Conservation (phyloP, 2,797 vertebrate species). For the Chelon labrosus region DNA sequence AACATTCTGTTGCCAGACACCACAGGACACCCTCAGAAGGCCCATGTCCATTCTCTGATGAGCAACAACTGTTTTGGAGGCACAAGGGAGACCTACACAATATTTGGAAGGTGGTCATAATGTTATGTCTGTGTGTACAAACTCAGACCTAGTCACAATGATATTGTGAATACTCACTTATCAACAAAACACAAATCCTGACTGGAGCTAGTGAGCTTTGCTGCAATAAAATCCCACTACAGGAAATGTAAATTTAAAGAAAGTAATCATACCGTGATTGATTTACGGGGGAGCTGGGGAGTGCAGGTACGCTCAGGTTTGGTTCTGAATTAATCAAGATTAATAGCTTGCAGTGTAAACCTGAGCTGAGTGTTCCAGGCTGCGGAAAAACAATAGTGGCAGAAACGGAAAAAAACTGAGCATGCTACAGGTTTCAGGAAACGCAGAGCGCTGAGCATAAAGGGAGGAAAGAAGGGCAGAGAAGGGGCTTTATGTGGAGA, state of each 20-base stretch:
- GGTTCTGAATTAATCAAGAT: slow-evolving; percentile 50
- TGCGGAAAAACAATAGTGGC: slow-evolving; percentile 9
- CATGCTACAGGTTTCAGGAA: slow-evolving; percentile 31
- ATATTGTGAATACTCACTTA: background rate
- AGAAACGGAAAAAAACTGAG: slow-evolving; percentile 10
- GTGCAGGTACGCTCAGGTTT: slow-evolving; percentile 23
- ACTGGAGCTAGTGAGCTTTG: background rate
- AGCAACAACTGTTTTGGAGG: too few species aligned
- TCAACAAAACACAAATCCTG: slow-evolving; percentile 12
- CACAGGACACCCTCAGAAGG: too few species aligned
- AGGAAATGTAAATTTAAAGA: slow-evolving; percentile 25
- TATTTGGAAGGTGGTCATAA: too few species aligned
- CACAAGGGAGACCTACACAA: too few species aligned
- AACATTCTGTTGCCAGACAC: too few species aligned
- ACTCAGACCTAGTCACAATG: background rate
- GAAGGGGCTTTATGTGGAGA: background rate
- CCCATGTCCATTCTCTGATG: too few species aligned
- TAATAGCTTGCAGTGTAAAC: slow-evolving; percentile 51
- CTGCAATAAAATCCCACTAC: background rate
- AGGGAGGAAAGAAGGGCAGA: slow-evolving; percentile 27
- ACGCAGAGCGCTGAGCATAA: slow-evolving; percentile 3
- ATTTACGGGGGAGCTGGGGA: background rate
- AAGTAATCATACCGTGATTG: slow-evolving; percentile 21
- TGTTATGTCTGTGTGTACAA: background rate
- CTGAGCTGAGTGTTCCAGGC: slow-evolving; percentile 24